Conservation (phyloP, 2,113 vertebrate genomes). For the Brachypteracias leptosomus region DNA sequence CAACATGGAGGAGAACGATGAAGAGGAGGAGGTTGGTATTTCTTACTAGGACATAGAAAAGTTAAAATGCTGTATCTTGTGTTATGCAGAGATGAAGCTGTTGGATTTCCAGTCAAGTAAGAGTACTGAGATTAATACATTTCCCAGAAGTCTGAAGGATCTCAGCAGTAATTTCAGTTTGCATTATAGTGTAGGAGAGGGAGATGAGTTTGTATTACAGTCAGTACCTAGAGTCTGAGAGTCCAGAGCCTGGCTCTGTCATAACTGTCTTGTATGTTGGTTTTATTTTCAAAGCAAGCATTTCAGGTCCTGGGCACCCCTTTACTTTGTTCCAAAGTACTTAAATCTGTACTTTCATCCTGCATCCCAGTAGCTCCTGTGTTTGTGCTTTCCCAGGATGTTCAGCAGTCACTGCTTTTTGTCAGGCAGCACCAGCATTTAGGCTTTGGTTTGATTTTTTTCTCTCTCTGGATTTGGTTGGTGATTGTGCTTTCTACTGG, state of each 20-base stretch:
- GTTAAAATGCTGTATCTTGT: neutral
- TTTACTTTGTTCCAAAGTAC: neutral
- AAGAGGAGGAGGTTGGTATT: slow-evolving; percentile 75
- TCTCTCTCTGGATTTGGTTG: neutral
- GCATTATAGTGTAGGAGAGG: neutral
- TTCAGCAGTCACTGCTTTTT: neutral
- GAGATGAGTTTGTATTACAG: neutral
- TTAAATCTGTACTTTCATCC: neutral
- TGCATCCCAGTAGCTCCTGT: neutral
- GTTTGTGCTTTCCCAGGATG: neutral
- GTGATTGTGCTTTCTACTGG: neutral
- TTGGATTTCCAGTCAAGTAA: neutral
- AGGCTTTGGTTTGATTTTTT: neutral
- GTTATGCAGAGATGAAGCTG: neutral
- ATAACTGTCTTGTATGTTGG: neutral
- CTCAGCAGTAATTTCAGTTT: neutral
- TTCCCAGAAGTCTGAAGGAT: neutral
- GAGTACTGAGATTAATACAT: neutral
- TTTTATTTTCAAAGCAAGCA: neutral
- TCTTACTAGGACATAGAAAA: neutral
- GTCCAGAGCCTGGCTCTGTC: neutral
- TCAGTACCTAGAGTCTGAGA: neutral
- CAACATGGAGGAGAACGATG: slow-evolving; percentile 73
- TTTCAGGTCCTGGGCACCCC: neutral
- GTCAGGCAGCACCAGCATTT: neutral